Base-by-base conservation (phyloP, 1,140 invertebrate genomes). In the Grapholita molesta region DNA sequence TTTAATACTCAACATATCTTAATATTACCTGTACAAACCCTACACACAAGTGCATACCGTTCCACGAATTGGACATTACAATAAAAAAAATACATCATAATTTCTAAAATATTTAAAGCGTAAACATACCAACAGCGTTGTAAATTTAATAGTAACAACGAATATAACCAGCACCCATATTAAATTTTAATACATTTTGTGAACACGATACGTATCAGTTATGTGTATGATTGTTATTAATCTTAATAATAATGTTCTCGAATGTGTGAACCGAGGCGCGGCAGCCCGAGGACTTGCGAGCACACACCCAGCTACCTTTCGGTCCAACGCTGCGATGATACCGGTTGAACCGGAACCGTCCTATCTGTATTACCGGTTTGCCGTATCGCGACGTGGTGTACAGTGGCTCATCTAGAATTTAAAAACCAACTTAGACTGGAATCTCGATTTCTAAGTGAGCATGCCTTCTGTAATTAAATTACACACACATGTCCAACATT, bases 291-390 rank as follows among this genome's bases (percentile, higher is more conserved):
- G 52, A 68, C 12, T 66, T 80, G n/a, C 23, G 15, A 2, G 42
- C 42, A 7, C 42, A 48, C 2, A 48, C 42, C 42, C 42, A 48
- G 42, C 42, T 48, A 18, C 42, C 42, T 18, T 48, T 79, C 3
- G 72, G 65, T 0, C 82, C 84, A 0, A 52, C 70, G 53, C 85
- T 89, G 2, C 86, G 78, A 57, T 88, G 87, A 64, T 90, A 87
- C 42, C 68, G 78, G 25, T 86, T 84, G 42, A 83, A 90, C 8
- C 88, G 76, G 55, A 86, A 88, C 12, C 73, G 72, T 5, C 83
- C 85, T 9, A 84, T 71, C 53, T 84, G 80, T 65, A 15, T 61
- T 23, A 25, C 67, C 32, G 38, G 32, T 15, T 33, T 64, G 24
- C 65, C 67, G 55, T n/a, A 70, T 9, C 12, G 69, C 15, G n/a